A percentile compares a stretch with the other conserved stretches of the same genome.
phyloP scores from a whole-genome alignment of 2,113 vertebrate species.

The Seriola aureovittata region DNA sequence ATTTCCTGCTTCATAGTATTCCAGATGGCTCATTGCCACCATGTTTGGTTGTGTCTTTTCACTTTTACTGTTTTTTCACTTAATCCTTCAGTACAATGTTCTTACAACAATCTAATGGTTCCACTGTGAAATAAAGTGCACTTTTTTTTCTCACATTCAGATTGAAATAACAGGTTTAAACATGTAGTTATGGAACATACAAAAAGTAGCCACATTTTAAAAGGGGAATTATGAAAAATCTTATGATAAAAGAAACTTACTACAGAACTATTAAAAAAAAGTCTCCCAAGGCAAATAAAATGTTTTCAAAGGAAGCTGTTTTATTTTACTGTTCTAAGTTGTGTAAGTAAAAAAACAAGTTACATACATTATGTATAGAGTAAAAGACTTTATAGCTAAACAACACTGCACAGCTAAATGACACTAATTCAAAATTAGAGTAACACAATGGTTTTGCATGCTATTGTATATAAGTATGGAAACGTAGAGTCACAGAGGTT shows the following conservation, averaged over 20 bases:
- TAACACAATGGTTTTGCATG: neutral
- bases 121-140: slow-evolving; percentile 12
- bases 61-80: slow-evolving; percentile 30
- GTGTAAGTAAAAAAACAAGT: neutral
- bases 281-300: neutral
- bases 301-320: neutral
- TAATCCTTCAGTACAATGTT: neutral
- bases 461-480: neutral
- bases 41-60: slow-evolving; percentile 4
- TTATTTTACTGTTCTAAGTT: neutral
- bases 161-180: slow-evolving; percentile 12
- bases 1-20: slow-evolving; percentile 35
- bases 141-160: neutral
- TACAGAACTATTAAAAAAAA: neutral
- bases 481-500: slow-evolving; percentile 4
- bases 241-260: neutral
- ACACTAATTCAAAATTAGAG: neutral
- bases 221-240: neutral
- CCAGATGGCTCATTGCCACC: slow-evolving; percentile 46
- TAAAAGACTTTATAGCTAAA: neutral
- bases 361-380: neutral
- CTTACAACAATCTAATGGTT: slow-evolving; percentile 15
- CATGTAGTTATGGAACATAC: neutral
- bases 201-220: neutral
- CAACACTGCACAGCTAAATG: neutral